A percentile compares a stretch with the other conserved stretches of the same genome.
These are phyloP conservation scores for Sylvilagus bachmani DNA, from an alignment of 2,113 vertebrate genomes.

Conservation along the genomic window DNA sequence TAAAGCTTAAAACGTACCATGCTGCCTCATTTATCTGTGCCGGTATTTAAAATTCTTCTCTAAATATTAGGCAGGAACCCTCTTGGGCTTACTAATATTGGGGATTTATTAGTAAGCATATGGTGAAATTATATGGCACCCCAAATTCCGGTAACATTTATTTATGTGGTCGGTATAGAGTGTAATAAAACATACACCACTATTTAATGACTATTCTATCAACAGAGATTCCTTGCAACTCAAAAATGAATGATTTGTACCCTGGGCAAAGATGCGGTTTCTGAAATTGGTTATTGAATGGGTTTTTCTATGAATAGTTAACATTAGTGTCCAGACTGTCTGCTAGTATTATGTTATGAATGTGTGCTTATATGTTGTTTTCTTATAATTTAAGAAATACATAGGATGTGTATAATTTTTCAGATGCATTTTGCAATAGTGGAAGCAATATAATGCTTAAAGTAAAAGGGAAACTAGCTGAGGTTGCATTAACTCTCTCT, in stretches of 20 bases:
- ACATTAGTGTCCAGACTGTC: background rate
- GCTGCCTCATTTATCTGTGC: too few species aligned
- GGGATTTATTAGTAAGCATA: too few species aligned
- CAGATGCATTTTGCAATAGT: constrained; percentile 53
- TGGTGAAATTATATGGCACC: too few species aligned
- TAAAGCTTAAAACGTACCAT: too few species aligned
- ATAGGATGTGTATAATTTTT: constrained; percentile 18
- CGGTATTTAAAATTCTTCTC: too few species aligned
- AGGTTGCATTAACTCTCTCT: constrained; percentile 52
- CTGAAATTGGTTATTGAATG: constrained; percentile 48
- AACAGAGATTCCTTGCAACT: constrained; percentile 48
- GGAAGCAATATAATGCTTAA: constrained; percentile 57
- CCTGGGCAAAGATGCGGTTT: constrained; percentile 57
- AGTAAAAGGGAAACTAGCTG: constrained; percentile 51
- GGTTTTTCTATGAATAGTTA: constrained; percentile 53
- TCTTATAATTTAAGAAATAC: constrained; percentile 50
- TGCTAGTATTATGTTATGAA: constrained; percentile 37
- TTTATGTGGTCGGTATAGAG: constrained; percentile 13
- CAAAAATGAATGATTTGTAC: constrained; percentile 56
- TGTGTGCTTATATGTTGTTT: background rate
- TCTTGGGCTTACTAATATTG: too few species aligned
- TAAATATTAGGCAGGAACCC: too few species aligned
- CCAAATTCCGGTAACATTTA: background rate
- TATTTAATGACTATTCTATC: constrained; percentile 14
- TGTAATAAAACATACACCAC: background rate